A percentile compares a stretch with the other conserved stretches of the same genome.
Conservation (phyloP, 1,140 invertebrate species). For the Heliconius hermathena region DNA sequence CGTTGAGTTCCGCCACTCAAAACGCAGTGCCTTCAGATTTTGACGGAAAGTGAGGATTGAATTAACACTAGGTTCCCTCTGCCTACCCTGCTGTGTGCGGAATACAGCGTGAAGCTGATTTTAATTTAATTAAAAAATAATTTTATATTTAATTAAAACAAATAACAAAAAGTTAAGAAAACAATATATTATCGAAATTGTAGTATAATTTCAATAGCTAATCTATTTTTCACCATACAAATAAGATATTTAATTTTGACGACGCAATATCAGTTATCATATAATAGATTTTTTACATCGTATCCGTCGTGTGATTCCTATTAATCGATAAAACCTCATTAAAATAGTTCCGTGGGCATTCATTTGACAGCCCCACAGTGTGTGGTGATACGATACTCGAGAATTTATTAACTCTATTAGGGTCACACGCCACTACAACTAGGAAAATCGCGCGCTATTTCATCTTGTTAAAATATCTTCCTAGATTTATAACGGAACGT, state of each 20-base stretch:
- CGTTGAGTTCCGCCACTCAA: too few species aligned
- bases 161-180: too few species aligned
- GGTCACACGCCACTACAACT: conserved; percentile 35
- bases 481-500: conserved; percentile 60
- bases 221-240: background rate
- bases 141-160: too few species aligned
- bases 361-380: conserved; percentile 32
- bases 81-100: too few species aligned
- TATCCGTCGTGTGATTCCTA: background rate
- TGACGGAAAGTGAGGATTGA: too few species aligned
- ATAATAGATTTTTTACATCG: background rate
- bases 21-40: too few species aligned
- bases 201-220: background rate
- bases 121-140: too few species aligned
- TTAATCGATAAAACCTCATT: conserved; percentile 42
- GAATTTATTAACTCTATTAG: conserved; percentile 38
- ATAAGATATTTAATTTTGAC: background rate
- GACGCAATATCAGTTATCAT: background rate
- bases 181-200: too few species aligned
- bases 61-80: too few species aligned
- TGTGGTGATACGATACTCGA: conserved; percentile 39
- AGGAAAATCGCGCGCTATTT: conserved; percentile 51
- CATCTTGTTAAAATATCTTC: conserved; percentile 68
- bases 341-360: conserved; percentile 47
- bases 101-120: too few species aligned